Evolutionary conservation across 2,888 invertebrate genomes (phyloP).

Genomic region (Lasioglossum zephyrum): DNA sequence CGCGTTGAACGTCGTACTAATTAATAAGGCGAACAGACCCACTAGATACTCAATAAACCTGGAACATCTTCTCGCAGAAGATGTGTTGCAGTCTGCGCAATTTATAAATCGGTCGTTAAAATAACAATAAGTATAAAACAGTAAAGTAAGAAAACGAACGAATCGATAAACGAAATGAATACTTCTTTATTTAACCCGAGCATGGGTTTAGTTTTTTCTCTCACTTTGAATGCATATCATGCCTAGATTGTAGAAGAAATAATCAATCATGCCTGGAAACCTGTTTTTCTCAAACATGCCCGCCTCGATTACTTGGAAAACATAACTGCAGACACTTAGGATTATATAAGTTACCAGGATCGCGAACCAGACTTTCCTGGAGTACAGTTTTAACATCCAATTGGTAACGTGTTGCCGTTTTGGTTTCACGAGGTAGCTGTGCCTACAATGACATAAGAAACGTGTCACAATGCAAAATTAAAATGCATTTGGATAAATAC

Average conservation of each 20-base stretch:
- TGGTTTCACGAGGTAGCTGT: slow-evolving; percentile 35
- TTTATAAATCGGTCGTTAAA: background rate
- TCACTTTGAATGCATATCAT: slow-evolving; percentile 68
- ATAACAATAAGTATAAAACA: background rate
- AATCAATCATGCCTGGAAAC: slow-evolving; percentile 43
- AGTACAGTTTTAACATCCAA: slow-evolving; percentile 72
- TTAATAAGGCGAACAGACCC: slow-evolving; percentile 64
- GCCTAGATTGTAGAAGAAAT: slow-evolving; percentile 69
- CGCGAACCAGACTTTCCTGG: slow-evolving; percentile 61
- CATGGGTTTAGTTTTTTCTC: background rate
- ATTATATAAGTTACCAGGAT: slow-evolving; percentile 47
- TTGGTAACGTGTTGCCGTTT: slow-evolving; percentile 23
- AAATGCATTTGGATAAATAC: too few species aligned
- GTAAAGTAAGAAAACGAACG: too few species aligned
- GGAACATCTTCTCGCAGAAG: slow-evolving; percentile 33
- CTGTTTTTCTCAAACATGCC: background rate
- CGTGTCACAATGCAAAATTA: background rate
- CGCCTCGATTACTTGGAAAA: slow-evolving; percentile 33
- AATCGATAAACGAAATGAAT: too few species aligned
- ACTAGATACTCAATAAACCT: slow-evolving; percentile 59
- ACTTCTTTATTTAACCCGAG: too few species aligned
- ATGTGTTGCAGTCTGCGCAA: slow-evolving; percentile 46
- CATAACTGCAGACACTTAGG: slow-evolving; percentile 55
- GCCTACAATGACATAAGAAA: background rate
- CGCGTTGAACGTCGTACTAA: slow-evolving; percentile 60